Percentiles rank a stretch among this genome's conserved stretches.
phyloP scores from a whole-genome alignment of 2,797 vertebrate genomes.

The Euthynnus affinis region DNA sequence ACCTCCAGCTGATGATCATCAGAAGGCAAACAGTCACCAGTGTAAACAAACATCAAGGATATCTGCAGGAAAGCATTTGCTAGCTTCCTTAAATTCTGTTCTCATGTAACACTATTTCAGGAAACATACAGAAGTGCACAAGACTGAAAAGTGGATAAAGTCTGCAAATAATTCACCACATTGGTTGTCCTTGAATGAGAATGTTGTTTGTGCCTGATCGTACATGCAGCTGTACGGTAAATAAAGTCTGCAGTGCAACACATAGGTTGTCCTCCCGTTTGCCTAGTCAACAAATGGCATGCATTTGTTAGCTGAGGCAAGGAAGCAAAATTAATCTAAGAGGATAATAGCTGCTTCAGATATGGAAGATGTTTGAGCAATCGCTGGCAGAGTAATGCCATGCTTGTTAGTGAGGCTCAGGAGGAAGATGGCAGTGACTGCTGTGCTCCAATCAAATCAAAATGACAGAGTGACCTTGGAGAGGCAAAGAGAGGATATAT shows the following conservation, averaged over 20 bases:
- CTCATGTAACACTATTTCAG: background rate
- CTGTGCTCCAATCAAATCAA: conserved; percentile 79
- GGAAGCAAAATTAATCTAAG: conserved; percentile 36
- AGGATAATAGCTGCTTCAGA: conserved; percentile 47
- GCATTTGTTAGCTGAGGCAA: conserved; percentile 1
- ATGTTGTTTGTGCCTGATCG: background rate
- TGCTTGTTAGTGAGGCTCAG: conserved; percentile 75
- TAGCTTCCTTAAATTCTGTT: background rate
- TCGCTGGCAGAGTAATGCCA: conserved; percentile 49
- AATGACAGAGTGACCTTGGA: conserved; percentile 81
- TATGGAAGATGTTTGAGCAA: conserved; percentile 37
- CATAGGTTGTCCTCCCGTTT: background rate
- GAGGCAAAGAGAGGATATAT: conserved; percentile 73
- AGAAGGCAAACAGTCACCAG: conserved; percentile 44
- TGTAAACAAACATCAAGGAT: conserved; percentile 53
- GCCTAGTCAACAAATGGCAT: conserved; percentile 22
- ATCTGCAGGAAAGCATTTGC: background rate
- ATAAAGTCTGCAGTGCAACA: background rate
- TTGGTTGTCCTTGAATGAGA: background rate
- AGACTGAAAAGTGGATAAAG: background rate
- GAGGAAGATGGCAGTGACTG: conserved; percentile 69
- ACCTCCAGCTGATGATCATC: conserved; percentile 60
- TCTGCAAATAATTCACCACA: background rate
- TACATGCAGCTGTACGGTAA: background rate
- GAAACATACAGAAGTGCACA: background rate